Percentiles rank a stretch among this genome's conserved stretches.
phyloP scores from a whole-genome alignment of 2,888 invertebrate genomes.

The Lobophora halterata region DNA sequence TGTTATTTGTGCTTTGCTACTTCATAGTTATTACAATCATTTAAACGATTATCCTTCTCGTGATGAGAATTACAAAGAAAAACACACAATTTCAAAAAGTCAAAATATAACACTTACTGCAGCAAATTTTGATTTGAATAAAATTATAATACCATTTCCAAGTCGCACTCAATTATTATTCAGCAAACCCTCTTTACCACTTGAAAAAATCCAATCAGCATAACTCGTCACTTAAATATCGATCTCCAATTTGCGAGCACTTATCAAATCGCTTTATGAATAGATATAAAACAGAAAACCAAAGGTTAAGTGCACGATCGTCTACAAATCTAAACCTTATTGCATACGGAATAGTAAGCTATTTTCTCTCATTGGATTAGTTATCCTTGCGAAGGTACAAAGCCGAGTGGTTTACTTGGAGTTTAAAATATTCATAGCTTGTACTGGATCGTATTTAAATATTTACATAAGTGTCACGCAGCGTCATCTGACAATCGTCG shows the following conservation, averaged over 20 bases:
- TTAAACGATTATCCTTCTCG: no score
- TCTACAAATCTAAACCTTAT: slow-evolving; percentile 55
- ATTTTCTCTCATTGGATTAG: slow-evolving; percentile 58
- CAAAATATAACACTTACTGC: slow-evolving; percentile 2
- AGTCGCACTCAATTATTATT: slow-evolving; percentile 76
- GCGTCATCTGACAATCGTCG: slow-evolving; percentile 76
- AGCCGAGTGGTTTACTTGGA: slow-evolving; percentile 76
- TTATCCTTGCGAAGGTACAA: slow-evolving; percentile 60
- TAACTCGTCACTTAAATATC: slow-evolving; percentile 77
- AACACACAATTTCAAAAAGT: slow-evolving; percentile 1
- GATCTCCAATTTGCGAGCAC: slow-evolving; percentile 76
- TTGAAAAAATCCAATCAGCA: slow-evolving; percentile 80
- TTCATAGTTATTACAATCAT: no score
- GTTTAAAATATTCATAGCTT: slow-evolving; percentile 82
- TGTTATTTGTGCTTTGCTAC: slow-evolving; percentile 3
- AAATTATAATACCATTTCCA: slow-evolving; percentile 44
- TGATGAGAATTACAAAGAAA: background rate
- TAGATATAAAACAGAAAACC: slow-evolving; percentile 63
- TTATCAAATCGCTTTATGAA: slow-evolving; percentile 77
- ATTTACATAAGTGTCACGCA: slow-evolving; percentile 81
- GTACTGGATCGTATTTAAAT: slow-evolving; percentile 82
- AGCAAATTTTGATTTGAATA: slow-evolving; percentile 26
- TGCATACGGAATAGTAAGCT: slow-evolving; percentile 45
- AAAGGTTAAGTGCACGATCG: slow-evolving; percentile 39
- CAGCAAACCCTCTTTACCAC: slow-evolving; percentile 68